Base-by-base conservation (phyloP, 2,113 vertebrate species). In the Eubucco bourcierii region DNA sequence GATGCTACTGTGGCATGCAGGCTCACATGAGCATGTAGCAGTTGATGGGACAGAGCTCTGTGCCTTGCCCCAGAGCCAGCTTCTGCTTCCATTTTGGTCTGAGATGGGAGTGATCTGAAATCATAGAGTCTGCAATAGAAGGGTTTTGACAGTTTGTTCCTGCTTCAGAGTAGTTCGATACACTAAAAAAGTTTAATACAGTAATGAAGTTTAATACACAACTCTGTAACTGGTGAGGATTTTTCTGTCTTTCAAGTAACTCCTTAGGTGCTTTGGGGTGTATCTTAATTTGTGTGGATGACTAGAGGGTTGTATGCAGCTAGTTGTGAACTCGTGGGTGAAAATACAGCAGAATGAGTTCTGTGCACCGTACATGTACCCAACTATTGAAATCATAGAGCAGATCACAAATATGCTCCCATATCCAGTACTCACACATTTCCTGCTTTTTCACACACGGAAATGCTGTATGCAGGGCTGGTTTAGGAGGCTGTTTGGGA, bases 361-460 rank as follows among this genome's bases (percentile, higher is more conserved):
- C 4, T 27, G n/a, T 44, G 41, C 58, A 56, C 2, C 1, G 33
- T 10, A n/a, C 29, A 1, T 3, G 5, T 28, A 53, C 1, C 4
- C n/a, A 29, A 28, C 63, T 25, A 4, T 0, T 21, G 59, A 60
- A 82, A 46, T 9, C 6, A n/a, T 6, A 24, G 33, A 72, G 80
- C 13, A 24, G 47, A 41, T 63, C 63, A 64, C 59, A 68, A 46
- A 53, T 19, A 7, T 3, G 7, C 15, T 83, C 46, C 39, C 16
- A 31, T 0, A 34, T 37, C 23, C 55, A 15, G 19, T 58, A 8
- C 34, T 15, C 29, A 8, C 39, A 15, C 60, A 2, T 47, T 80
- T 25, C 44, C 44, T 1, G 1, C 47, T 79, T n/a, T 63, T 78
- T 64, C 25, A 21, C 28, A 46, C 33, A 15, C 8, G 55, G 8